Conservation (phyloP, 92 coral and sea anemone genomes). For the Palythoa caribaeorum region DNA sequence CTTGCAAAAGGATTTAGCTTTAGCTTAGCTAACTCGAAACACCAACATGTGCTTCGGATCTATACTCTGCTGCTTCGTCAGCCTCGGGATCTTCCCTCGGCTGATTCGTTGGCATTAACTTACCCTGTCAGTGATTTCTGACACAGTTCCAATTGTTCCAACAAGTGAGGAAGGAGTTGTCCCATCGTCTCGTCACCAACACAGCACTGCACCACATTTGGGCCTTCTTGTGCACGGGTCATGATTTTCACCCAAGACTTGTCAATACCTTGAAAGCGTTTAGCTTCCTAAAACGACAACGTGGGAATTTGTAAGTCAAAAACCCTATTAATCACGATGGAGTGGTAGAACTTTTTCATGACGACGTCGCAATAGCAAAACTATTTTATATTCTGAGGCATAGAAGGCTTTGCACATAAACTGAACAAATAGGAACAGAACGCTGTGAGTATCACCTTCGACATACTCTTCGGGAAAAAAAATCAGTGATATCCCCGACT, state of each 20-base stretch:
- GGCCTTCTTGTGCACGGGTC: slow-evolving; percentile 93
- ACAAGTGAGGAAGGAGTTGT: slow-evolving; percentile 82
- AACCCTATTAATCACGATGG: not conserved
- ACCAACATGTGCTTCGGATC: no score
- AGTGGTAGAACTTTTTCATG: not conserved
- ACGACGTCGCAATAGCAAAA: not conserved
- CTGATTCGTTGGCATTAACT: not conserved
- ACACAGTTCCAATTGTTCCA: slow-evolving; percentile 88
- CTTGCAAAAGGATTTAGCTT: no score
- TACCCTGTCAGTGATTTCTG: slow-evolving; percentile 94
- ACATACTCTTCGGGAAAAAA: no score
- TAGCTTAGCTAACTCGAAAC: no score
- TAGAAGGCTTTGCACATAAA: no score
- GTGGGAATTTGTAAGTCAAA: no score
- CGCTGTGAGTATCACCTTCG: no score
- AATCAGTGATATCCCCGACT: no score
- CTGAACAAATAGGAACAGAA: no score
- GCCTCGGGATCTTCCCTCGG: no score
- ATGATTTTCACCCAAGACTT: slow-evolving; percentile 94
- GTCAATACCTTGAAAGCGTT: slow-evolving; percentile 89
- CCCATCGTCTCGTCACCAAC: slow-evolving; percentile 94
- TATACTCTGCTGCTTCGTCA: no score
- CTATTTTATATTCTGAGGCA: not conserved
- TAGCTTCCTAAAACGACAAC: slow-evolving; percentile 76
- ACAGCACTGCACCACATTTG: slow-evolving; percentile 85